Evolutionary conservation across 2,797 vertebrate species (phyloP).

Genomic region (Pampus argenteus): DNA sequence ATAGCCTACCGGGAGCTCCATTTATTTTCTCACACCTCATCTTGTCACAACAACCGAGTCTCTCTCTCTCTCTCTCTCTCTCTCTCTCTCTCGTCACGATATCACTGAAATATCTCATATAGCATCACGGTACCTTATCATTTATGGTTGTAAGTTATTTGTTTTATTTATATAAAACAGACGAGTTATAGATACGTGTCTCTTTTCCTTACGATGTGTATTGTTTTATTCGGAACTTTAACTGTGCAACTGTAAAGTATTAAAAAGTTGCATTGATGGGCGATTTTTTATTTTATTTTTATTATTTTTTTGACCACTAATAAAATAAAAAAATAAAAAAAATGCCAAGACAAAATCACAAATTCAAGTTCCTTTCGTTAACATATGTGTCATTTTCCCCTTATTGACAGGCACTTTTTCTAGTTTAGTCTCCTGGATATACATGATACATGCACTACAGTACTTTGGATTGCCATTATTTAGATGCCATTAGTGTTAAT

Average conservation of each 20-base stretch:
- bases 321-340: constrained; percentile 5
- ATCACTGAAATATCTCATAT: constrained; percentile 85
- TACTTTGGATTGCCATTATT: not conserved
- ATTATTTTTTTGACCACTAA: constrained; percentile 34
- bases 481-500: not conserved
- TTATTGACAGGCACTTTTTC: constrained; percentile 18
- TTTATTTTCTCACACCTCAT: constrained; percentile 31
- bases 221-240: constrained; percentile 13
- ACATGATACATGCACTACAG: not conserved
- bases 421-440: constrained; percentile 1
- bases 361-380: not conserved
- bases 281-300: too few species aligned
- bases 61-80: too few species aligned
- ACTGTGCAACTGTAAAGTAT: constrained; percentile 1
- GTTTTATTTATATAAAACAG: constrained; percentile 89
- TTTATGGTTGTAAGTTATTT: constrained; percentile 91
- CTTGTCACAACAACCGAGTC: constrained; percentile 56
- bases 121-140: constrained; percentile 70
- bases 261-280: constrained; percentile 1
- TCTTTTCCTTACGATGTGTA: constrained; percentile 72
- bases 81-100: constrained; percentile 81
- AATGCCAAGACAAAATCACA: constrained; percentile 21
- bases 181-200: constrained; percentile 83
- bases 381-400: not conserved
- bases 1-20: constrained; percentile 16